Conservation (phyloP, 1,140 invertebrate genomes). For the Drosophila novamexicana region DNA sequence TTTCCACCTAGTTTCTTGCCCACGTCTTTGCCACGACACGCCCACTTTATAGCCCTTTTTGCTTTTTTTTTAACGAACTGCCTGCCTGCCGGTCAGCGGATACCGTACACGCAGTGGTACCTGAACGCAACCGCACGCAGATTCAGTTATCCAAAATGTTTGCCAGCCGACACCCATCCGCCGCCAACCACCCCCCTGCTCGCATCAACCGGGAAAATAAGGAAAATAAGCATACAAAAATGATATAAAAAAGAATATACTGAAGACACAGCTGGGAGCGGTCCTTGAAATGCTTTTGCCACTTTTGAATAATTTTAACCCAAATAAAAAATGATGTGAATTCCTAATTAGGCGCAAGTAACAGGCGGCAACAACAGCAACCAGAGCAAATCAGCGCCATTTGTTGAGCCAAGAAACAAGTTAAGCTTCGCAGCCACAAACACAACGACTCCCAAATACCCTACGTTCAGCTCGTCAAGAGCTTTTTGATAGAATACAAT, state of each 20-base stretch:
- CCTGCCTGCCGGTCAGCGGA: background rate
- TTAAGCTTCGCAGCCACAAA: background rate
- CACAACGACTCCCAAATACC: constrained; percentile 12
- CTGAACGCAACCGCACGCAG: constrained; percentile 42
- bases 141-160: constrained; percentile 49
- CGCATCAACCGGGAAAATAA: background rate
- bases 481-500: background rate
- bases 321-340: constrained; percentile 84
- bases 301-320: constrained; percentile 84
- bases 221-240: constrained; percentile 16
- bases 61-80: constrained; percentile 18
- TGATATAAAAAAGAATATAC: constrained; percentile 40
- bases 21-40: background rate
- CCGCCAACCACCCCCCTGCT: background rate
- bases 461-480: background rate
- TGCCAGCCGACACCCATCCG: background rate
- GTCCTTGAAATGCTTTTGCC: constrained; percentile 56
- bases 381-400: constrained; percentile 63
- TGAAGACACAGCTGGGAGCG: constrained; percentile 51
- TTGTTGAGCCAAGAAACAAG: constrained; percentile 49
- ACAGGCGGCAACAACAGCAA: constrained; percentile 30
- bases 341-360: constrained; percentile 79
- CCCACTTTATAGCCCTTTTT: background rate
- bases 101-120: background rate
- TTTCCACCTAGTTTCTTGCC: constrained; percentile 67